These are phyloP conservation scores for Gallinago paraguaiae DNA, from an alignment of 2,113 vertebrate genomes.

Conservation along the genomic window DNA sequence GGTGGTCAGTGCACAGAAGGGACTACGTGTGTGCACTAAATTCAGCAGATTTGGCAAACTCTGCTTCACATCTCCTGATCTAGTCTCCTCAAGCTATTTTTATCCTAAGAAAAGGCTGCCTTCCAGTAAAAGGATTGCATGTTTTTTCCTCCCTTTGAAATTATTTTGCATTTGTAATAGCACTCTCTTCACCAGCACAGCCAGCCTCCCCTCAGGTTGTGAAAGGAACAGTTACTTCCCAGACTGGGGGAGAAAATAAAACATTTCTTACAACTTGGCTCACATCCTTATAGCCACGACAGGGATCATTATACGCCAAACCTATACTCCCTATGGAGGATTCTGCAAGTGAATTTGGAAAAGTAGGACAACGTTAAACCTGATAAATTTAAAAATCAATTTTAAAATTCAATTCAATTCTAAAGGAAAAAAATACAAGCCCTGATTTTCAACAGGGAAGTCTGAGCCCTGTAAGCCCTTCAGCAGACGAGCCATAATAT, in stretches of 20 bases:
- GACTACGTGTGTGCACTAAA: fast-evolving
- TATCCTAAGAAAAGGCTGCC: not conserved
- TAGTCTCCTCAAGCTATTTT: not conserved
- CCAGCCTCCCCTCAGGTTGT: not conserved
- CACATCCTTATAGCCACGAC: not conserved
- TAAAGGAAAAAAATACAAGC: not conserved
- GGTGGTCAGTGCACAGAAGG: not conserved
- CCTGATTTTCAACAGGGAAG: not conserved
- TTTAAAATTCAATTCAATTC: not conserved
- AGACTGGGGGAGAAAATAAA: not conserved
- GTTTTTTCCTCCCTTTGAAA: not conserved
- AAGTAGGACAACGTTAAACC: not conserved
- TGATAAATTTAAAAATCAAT: not conserved
- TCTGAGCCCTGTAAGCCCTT: not conserved
- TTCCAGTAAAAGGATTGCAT: not conserved
- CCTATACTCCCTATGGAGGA: not conserved
- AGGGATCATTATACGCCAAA: not conserved
- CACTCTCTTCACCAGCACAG: not conserved
- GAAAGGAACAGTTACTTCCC: not conserved
- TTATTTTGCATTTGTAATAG: not conserved
- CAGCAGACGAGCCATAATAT: not conserved
- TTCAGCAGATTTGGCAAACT: not conserved
- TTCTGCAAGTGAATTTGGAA: not conserved
- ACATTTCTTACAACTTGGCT: not conserved
- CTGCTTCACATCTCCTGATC: not conserved